phyloP scores from a whole-genome alignment of 2,113 vertebrate genomes.

The Dunckerocampus dactyliophorus region DNA sequence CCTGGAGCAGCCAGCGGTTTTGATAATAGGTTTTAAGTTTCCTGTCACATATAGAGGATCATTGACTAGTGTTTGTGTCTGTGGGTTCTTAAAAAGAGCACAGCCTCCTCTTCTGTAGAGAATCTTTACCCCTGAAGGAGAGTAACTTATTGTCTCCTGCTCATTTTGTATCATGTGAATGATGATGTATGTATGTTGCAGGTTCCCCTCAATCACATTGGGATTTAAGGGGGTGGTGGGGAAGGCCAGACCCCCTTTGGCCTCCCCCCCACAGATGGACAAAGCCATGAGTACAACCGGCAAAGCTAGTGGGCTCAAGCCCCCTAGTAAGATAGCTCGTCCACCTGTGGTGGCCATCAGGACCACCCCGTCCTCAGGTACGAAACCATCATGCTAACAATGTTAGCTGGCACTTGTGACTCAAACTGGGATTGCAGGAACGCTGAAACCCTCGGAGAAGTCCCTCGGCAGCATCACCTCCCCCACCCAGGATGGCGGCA shows the following conservation, averaged over 20 bases:
- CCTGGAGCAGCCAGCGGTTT: too few species aligned
- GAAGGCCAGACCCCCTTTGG: constrained; percentile 28
- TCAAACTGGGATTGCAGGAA: constrained; percentile 46
- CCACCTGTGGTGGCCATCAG: constrained; percentile 73
- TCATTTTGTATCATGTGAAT: too few species aligned
- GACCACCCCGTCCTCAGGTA: constrained; percentile 75
- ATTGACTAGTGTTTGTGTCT: too few species aligned
- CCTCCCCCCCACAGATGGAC: constrained; percentile 15
- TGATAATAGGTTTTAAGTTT: too few species aligned
- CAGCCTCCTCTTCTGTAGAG: too few species aligned
- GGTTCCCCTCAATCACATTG: constrained; percentile 25
- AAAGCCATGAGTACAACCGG: constrained; percentile 79
- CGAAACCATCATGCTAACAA: constrained; percentile 19
- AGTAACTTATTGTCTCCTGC: too few species aligned
- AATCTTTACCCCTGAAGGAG: too few species aligned
- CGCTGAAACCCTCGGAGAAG: constrained; percentile 74
- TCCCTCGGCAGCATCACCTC: constrained; percentile 38
- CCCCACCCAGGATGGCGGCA: constrained; percentile 73
- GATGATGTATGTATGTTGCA: constrained; percentile 7
- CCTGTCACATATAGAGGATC: too few species aligned
- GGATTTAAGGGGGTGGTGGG: constrained; percentile 35
- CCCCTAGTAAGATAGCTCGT: constrained; percentile 86
- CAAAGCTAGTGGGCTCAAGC: constrained; percentile 90
- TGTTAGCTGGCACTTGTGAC: background rate
- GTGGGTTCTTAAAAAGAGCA: too few species aligned